Base-by-base conservation (phyloP, 2,797 vertebrate species). In the Lagodon rhomboides region DNA sequence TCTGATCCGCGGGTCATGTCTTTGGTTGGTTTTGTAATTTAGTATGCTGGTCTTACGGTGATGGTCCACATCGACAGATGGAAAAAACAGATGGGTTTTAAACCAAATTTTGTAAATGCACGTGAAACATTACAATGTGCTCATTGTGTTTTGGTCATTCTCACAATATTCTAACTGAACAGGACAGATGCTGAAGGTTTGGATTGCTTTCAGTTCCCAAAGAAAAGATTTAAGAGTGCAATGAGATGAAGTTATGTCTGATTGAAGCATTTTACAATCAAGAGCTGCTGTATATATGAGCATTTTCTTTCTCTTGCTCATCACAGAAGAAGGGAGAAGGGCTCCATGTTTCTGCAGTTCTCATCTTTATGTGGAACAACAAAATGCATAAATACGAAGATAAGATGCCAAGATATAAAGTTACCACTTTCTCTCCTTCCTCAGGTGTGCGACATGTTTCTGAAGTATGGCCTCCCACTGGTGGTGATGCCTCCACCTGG, bases 391-490 rank as follows among this genome's bases (percentile, higher is more conserved):
- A 41, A 68, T n/a, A 20, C 0, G 1, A n/a, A n/a, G 23, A 34
- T n/a, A 0, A 5, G 12, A 60, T 59, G 44, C 60, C 56, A 49
- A 58, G 67, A 27, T 11, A 8, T 34, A 34, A 34, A 34, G 5
- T 27, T 43, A 11, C 17, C 34, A 47, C 12, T 61, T 54, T 56
- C n/a, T 64, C 12, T 77, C 12, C 44, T 60, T 56, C 18, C 4
- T 3, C 91, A 99, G 98, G 98, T 97, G 53, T 98, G 96, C 90
- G 97, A 99, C 89, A 95, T 96, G 49, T 98, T 97, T 90, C 62
- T 97, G 41, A 96, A 91, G 86, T 98, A 96, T 79, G 92, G 92
- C 34, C 92, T 99, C 82, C 98, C 97, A 10, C 87, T 99, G 43
- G 83, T 99, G 84, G 90, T 98, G 75, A 86, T 98, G 92, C 96